Evolutionary conservation across 2,797 vertebrate genomes (phyloP).

Genomic region (Aeoliscus strigatus): DNA sequence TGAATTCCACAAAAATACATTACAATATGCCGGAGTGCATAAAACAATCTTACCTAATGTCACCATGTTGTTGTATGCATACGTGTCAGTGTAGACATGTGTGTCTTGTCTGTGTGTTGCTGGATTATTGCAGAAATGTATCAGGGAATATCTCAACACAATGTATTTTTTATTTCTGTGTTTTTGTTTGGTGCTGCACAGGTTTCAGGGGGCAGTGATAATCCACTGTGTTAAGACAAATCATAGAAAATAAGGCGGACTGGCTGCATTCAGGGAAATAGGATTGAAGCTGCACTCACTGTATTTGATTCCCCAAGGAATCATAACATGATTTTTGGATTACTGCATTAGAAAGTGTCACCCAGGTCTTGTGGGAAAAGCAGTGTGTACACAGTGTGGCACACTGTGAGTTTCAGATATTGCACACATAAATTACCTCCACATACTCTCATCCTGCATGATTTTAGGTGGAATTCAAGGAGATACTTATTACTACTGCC

Average conservation of each 20-base stretch:
- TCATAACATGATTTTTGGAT: slow-evolving; percentile 73
- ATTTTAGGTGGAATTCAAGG: no score
- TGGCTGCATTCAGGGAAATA: slow-evolving; percentile 61
- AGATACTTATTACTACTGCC: no score
- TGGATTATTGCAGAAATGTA: slow-evolving; percentile 58
- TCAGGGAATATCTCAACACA: slow-evolving; percentile 48
- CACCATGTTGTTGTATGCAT: slow-evolving; percentile 33
- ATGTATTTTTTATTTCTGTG: no score
- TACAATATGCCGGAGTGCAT: slow-evolving; percentile 47
- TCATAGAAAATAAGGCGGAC: slow-evolving; percentile 50
- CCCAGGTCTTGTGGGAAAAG: slow-evolving; percentile 44
- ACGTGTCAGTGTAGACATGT: neutral
- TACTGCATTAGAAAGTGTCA: slow-evolving; percentile 70
- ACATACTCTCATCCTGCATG: slow-evolving; percentile 4
- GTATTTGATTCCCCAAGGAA: slow-evolving; percentile 60
- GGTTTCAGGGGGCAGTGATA: slow-evolving; percentile 59
- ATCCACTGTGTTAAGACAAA: slow-evolving; percentile 67
- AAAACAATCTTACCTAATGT: slow-evolving; percentile 39
- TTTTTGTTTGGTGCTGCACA: slow-evolving; percentile 33
- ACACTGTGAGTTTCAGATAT: slow-evolving; percentile 20
- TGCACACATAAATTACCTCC: slow-evolving; percentile 20
- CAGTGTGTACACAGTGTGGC: slow-evolving; percentile 39
- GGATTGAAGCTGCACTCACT: slow-evolving; percentile 64
- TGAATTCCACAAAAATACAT: slow-evolving; percentile 51
- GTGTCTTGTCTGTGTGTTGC: neutral